These are phyloP conservation scores for Sinonovacula constricta DNA, from an alignment of 1,140 invertebrate genomes.

Conservation along the genomic window DNA sequence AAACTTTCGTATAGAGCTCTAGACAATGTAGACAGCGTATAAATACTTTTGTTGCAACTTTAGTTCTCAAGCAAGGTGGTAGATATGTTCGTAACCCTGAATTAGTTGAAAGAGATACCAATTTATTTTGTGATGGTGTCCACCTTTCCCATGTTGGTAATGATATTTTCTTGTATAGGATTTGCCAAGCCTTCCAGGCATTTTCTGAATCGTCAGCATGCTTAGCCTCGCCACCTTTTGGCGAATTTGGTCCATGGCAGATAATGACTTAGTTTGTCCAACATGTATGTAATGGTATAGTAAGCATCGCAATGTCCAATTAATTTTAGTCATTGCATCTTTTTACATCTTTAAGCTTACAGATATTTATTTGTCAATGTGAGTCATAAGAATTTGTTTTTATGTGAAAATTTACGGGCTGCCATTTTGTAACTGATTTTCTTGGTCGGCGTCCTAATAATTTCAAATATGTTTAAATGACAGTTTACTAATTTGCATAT, in stretches of 20 bases:
- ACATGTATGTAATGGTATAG: not conserved
- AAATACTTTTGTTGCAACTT: too few relatives aligned
- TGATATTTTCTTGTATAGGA: not conserved
- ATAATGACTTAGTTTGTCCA: not conserved
- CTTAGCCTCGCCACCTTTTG: not conserved
- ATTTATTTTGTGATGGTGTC: not conserved
- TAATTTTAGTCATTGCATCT: too few relatives aligned
- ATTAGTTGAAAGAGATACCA: not conserved
- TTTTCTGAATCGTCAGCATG: not conserved
- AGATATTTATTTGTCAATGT: not conserved
- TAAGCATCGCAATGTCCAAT: not conserved
- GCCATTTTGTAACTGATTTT: not conserved
- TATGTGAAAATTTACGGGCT: not conserved
- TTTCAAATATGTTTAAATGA: not conserved
- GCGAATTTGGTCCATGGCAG: not conserved
- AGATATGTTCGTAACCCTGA: not conserved
- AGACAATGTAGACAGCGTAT: too few relatives aligned
- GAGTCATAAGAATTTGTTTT: not conserved
- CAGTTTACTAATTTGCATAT: not conserved
- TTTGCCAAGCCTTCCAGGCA: not conserved
- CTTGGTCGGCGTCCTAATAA: not conserved
- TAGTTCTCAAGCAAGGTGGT: too few relatives aligned
- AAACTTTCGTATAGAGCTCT: too few relatives aligned
- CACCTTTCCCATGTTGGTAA: not conserved
- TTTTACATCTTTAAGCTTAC: not conserved